Conservation (phyloP, 1,140 invertebrate genomes). For the Bactericera cockerelli region DNA sequence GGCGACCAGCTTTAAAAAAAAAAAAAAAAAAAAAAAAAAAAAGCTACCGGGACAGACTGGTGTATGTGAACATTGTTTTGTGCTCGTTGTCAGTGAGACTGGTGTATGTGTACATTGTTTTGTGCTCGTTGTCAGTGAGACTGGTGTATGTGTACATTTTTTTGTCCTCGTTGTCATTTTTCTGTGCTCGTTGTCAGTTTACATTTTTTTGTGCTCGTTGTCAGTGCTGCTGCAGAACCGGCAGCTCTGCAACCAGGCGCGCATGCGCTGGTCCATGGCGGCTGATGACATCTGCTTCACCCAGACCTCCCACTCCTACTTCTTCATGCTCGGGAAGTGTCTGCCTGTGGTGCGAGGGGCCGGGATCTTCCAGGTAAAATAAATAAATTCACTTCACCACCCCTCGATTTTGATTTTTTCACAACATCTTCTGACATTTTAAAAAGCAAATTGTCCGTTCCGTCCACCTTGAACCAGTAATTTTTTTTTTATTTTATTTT, state of each 20-base stretch:
- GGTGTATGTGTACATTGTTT: too few species aligned
- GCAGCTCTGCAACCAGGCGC: slow-evolving; percentile 44
- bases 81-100: not conserved
- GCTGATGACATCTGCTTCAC: slow-evolving; percentile 97
- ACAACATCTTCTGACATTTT: too few species aligned
- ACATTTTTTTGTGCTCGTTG: slow-evolving; percentile 24
- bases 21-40: too few species aligned
- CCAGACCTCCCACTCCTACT: slow-evolving; percentile 62
- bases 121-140: slow-evolving; percentile 25
- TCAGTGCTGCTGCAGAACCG: slow-evolving; percentile 54
- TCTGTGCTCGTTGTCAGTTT: slow-evolving; percentile 27
- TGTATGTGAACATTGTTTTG: not conserved
- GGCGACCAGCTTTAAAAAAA: too few species aligned
- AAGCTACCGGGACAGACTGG: not conserved
- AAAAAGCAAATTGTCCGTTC: too few species aligned
- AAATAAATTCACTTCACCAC: too few species aligned
- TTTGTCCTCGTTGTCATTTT: too few species aligned
- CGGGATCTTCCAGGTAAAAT: slow-evolving; percentile 76
- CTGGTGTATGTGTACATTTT: too few species aligned
- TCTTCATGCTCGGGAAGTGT: slow-evolving; percentile 88
- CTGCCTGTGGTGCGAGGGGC: slow-evolving; percentile 81
- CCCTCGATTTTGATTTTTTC: too few species aligned
- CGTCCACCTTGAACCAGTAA: too few species aligned
- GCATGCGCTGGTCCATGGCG: slow-evolving; percentile 85
- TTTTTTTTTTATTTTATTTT: too few species aligned